phyloP scores from a whole-genome alignment of 2,888 invertebrate genomes.

The Ecliptopera silaceata region DNA sequence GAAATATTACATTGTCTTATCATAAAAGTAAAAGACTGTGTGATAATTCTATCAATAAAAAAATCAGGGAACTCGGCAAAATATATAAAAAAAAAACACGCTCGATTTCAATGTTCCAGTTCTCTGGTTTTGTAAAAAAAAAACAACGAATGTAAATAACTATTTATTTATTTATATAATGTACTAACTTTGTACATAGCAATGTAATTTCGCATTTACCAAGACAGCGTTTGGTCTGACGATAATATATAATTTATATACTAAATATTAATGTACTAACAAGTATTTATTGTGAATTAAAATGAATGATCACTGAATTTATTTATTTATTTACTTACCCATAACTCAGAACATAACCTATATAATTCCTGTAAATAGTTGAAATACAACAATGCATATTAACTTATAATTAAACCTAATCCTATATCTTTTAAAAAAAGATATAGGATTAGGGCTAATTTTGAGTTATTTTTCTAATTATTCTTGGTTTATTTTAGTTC shows the following conservation, averaged over 20 bases:
- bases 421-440: too few species aligned
- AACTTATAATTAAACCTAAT: too few species aligned
- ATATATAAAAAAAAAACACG: neutral
- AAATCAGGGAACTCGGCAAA: slow-evolving; percentile 4
- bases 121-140: slow-evolving; percentile 40
- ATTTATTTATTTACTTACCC: slow-evolving; percentile 29
- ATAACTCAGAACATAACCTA: too few species aligned
- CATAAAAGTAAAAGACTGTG: slow-evolving; percentile 16
- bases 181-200: slow-evolving; percentile 67
- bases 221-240: slow-evolving; percentile 55
- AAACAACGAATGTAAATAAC: slow-evolving; percentile 66
- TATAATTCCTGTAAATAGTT: neutral
- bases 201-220: slow-evolving; percentile 74
- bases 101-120: slow-evolving; percentile 12
- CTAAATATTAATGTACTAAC: slow-evolving; percentile 64
- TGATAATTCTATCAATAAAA: slow-evolving; percentile 19
- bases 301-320: slow-evolving; percentile 59
- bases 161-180: slow-evolving; percentile 59
- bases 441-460: too few species aligned
- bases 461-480: too few species aligned
- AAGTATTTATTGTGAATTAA: slow-evolving; percentile 72
- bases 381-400: too few species aligned
- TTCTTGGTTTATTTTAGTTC: too few species aligned
- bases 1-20: slow-evolving; percentile 35
- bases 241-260: slow-evolving; percentile 59